Evolutionary conservation across 2,888 invertebrate genomes (phyloP).

Genomic region (Sesia bembeciformis): DNA sequence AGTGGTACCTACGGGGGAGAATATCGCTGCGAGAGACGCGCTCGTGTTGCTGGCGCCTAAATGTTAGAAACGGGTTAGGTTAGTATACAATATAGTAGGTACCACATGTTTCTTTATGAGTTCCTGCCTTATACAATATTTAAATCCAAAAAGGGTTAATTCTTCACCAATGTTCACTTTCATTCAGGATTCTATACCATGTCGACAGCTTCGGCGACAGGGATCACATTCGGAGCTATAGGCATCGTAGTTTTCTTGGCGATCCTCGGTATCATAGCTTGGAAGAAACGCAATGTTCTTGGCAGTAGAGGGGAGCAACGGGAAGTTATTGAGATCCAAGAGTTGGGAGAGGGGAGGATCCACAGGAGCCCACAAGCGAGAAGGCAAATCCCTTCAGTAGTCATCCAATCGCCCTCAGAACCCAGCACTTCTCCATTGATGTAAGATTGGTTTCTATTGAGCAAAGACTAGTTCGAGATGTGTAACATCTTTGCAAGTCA

Average conservation of each 20-base stretch:
- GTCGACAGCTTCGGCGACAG: constrained; percentile 55
- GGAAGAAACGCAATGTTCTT: constrained; percentile 40
- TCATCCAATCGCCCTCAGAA: constrained; percentile 40
- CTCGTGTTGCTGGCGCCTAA: too few relatives aligned
- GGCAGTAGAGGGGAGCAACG: constrained; percentile 18
- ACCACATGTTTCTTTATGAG: too few relatives aligned
- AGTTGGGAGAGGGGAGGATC: constrained; percentile 12
- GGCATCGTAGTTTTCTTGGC: constrained; percentile 26
- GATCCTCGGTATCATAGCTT: constrained; percentile 36
- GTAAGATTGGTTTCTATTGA: too few relatives aligned
- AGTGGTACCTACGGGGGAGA: too few relatives aligned
- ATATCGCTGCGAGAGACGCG: too few relatives aligned
- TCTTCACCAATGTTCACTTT: constrained; percentile 3
- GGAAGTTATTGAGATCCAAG: constrained; percentile 35
- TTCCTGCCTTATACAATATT: too few relatives aligned
- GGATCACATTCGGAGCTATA: constrained; percentile 44
- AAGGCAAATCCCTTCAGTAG: constrained; percentile 26
- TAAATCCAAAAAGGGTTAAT: not conserved
- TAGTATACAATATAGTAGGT: too few relatives aligned
- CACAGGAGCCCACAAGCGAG: constrained; percentile 12
- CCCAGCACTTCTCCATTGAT: constrained; percentile 16
- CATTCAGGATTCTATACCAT: constrained; percentile 47
- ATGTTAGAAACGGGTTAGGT: too few relatives aligned
- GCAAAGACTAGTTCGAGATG: too few relatives aligned
- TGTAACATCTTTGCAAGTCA: too few relatives aligned